Base-by-base conservation (phyloP, 2,113 vertebrate genomes). In the Castor canadensis region DNA sequence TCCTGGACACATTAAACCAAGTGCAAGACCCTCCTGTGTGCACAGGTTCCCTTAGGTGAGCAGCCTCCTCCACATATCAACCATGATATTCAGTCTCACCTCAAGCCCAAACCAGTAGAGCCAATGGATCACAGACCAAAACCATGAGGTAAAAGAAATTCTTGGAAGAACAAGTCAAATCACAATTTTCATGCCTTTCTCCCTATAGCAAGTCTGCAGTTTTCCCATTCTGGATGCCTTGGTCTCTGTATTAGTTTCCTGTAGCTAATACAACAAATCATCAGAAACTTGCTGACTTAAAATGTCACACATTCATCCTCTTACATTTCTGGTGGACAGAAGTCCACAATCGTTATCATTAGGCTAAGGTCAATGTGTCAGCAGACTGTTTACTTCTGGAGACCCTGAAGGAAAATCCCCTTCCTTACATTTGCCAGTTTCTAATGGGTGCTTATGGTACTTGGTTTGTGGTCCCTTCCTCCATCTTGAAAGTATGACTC, bases 381-480 rank as follows among this genome's bases (percentile, higher is more conserved):
- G 3, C 30, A 40, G 38, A 35, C 35, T 75, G 47, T 56, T 58
- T 54, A 26, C 58, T 83, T 76, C 35, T 22, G 20, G 26, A 52
- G 79, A 30, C 10, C 8, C 15, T 5, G 64, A 15, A 30, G 3
- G 2, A 35, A 15, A 45, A 26, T 58, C 15, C 0, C 0, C n/a
- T 26, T 56, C 26, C 24, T n/a, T 58, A 32, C 6, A 43, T 38
- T 47, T 69, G 28, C 30, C 2, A 49, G 16, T 24, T 64, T 80
- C 54, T n/a, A 40, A 30, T 35, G n/a, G 73, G 3, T 62, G 9
- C 24, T 24, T 9, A 13, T 9, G 20, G 28, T 12, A 22, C 54
- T 66, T 69, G 28, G 8, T 38, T 35, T 4, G 26, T 32, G 45
- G 20, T 24, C 9, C 52, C 32, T 66, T 40, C 22, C 32, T 47